Evolutionary conservation across 2,888 invertebrate species (phyloP).

Genomic region (Cantharis nigra): DNA sequence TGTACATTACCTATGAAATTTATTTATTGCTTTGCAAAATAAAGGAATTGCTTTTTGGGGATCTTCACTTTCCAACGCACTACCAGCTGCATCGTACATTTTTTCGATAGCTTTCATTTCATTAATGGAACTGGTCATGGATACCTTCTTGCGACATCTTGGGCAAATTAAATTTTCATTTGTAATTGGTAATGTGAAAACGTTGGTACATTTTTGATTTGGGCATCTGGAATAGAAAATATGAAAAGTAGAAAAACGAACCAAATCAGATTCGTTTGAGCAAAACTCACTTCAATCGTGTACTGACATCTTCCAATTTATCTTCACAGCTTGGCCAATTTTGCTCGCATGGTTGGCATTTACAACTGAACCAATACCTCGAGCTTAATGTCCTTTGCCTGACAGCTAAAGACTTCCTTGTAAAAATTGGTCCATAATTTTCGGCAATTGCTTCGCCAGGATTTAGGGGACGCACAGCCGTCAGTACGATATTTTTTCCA

Average conservation of each 20-base stretch:
- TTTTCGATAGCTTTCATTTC: slow-evolving; percentile 57
- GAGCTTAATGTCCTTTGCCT: slow-evolving; percentile 69
- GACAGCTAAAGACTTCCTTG: slow-evolving; percentile 59
- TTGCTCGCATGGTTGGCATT: slow-evolving; percentile 72
- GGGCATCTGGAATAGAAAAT: slow-evolving; percentile 57
- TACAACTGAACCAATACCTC: slow-evolving; percentile 80
- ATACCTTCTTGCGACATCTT: slow-evolving; percentile 59
- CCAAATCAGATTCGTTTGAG: too few species aligned
- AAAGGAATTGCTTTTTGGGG: slow-evolving; percentile 61
- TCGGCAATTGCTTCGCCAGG: slow-evolving; percentile 75
- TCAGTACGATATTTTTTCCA: slow-evolving; percentile 72
- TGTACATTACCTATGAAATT: slow-evolving; percentile 59
- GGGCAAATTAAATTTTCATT: slow-evolving; percentile 57
- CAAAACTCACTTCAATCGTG: slow-evolving; percentile 52
- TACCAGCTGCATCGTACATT: slow-evolving; percentile 56
- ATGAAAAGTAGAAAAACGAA: too few species aligned
- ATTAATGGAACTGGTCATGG: slow-evolving; percentile 55
- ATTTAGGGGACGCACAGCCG: slow-evolving; percentile 67
- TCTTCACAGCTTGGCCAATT: slow-evolving; percentile 73
- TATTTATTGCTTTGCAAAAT: slow-evolving; percentile 63
- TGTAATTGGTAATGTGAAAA: slow-evolving; percentile 56
- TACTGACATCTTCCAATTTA: slow-evolving; percentile 58
- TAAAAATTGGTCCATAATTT: slow-evolving; percentile 83
- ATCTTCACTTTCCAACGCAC: slow-evolving; percentile 61
- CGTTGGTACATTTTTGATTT: slow-evolving; percentile 56